Base-by-base conservation (phyloP, 2,888 invertebrate genomes). In the Odontocolon sp. region DNA sequence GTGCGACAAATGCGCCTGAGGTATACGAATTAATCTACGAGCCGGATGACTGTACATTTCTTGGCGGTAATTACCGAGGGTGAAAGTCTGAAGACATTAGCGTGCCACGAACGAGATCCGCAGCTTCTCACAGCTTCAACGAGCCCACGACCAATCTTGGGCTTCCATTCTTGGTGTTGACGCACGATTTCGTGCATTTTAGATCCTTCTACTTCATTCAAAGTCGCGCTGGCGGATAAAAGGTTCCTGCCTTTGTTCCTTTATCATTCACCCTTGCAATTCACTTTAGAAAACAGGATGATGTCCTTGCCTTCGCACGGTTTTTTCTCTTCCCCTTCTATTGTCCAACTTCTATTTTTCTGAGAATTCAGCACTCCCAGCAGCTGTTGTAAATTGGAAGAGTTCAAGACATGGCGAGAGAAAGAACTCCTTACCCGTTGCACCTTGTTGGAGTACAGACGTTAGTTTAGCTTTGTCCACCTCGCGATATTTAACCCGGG, bases 21-120 rank as follows among this genome's bases (percentile, higher is more conserved):
- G 23, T 54, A 45, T 38, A 8, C 11, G 28, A 57, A 72, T 64
- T 63, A 50, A 71, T 71, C 42, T 56, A 36, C 68, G 68, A 47
- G 33, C 50, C 28, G 23, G 33, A 72, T 45, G 57, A 59, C 38
- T 26, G 26, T 57, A 52, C 31, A 23, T 23, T 38, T 59, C 47
- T 16, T 6, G 16, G 33, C n/a, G 26, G 42, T 67, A 73, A 73
- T 73, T 73, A 52, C 52, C 57, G 33, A 36, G 40, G 40, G 50
- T 50, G 47, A 42, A 56, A 68, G 50, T 66, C 72, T 61, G 21
- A 64, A 57, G 56, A 71, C 63, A 71, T 45, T 56, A 63, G 71
- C 47, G 56, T 21, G 42, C 33, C 33, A n/a, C 21, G 14, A n/a
- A 9, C 14, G 33, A 14, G 56, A 14, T 38, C 56, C 5, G 28